A percentile compares a stretch with the other conserved stretches of the same genome.
These are phyloP conservation scores for Sylvietta virens DNA, from an alignment of 2,113 vertebrate genomes.

Conservation along the genomic window DNA sequence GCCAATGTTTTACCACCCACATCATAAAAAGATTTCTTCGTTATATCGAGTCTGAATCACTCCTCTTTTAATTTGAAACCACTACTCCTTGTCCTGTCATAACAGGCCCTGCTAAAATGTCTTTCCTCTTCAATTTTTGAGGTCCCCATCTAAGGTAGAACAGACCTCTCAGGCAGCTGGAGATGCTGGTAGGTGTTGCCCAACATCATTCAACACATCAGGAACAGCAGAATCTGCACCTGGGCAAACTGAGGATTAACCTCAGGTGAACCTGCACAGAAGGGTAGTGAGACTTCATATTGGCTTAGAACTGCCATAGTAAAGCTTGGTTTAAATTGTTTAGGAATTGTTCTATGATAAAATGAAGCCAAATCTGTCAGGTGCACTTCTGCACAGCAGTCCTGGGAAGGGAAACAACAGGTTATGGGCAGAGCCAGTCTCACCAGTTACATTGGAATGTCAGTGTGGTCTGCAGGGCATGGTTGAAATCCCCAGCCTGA, in stretches of 20 bases:
- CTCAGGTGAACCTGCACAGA: not conserved
- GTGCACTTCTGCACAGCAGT: not conserved
- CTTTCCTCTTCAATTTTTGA: not conserved
- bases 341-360: not conserved
- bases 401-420: not conserved
- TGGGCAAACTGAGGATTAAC: not conserved
- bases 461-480: not conserved
- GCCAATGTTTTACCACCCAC: not conserved
- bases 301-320: not conserved
- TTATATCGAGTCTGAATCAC: not conserved
- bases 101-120: not conserved
- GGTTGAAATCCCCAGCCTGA: not conserved
- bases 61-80: not conserved
- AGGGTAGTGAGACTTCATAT: not conserved
- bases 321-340: not conserved
- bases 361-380: not conserved
- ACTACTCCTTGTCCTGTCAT: not conserved
- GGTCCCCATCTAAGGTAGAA: not conserved
- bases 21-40: not conserved
- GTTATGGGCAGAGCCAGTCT: not conserved
- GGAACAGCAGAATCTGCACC: not conserved
- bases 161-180: not conserved
- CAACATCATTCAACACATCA: not conserved
- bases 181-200: not conserved
- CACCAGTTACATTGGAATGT: not conserved